These are phyloP conservation scores for Caretta caretta DNA, from an alignment of 2,113 vertebrate species.

Conservation along the genomic window DNA sequence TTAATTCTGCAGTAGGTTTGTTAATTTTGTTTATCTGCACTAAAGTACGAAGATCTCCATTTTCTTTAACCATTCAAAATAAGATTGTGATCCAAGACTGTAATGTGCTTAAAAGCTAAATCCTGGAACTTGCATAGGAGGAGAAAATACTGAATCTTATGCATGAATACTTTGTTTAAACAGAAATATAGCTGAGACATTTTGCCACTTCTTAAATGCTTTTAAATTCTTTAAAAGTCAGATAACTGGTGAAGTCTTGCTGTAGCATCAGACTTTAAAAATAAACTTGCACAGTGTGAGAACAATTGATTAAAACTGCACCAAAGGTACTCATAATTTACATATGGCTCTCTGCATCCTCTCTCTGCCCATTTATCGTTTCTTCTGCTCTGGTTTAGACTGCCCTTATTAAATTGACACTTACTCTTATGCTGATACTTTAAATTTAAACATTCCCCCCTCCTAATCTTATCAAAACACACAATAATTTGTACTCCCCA, in stretches of 20 bases:
- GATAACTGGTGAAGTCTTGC: conserved; percentile 66
- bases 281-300: conserved; percentile 72
- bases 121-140: conserved; percentile 75
- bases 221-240: conserved; percentile 72
- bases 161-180: conserved; percentile 81
- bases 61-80: conserved; percentile 73
- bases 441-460: conserved; percentile 43
- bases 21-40: conserved; percentile 80
- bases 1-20: conserved; percentile 77
- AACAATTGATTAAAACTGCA: conserved; percentile 58
- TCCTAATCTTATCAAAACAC: conserved; percentile 56
- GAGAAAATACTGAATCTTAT: conserved; percentile 80
- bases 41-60: conserved; percentile 76
- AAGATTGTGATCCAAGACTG: conserved; percentile 69
- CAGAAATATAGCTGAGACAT: conserved; percentile 76
- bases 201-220: conserved; percentile 80
- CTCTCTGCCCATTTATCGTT: conserved; percentile 1
- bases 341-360: conserved; percentile 41
- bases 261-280: conserved; percentile 68
- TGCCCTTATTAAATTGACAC: conserved; percentile 59
- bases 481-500: conserved; percentile 59
- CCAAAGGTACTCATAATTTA: conserved; percentile 70
- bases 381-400: conserved; percentile 50
- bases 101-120: conserved; percentile 74
- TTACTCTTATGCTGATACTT: not conserved